Percentiles rank a stretch among this genome's conserved stretches.
Evolutionary conservation across 2,888 invertebrate genomes (phyloP).

Genomic region (Philereme vetulata): DNA sequence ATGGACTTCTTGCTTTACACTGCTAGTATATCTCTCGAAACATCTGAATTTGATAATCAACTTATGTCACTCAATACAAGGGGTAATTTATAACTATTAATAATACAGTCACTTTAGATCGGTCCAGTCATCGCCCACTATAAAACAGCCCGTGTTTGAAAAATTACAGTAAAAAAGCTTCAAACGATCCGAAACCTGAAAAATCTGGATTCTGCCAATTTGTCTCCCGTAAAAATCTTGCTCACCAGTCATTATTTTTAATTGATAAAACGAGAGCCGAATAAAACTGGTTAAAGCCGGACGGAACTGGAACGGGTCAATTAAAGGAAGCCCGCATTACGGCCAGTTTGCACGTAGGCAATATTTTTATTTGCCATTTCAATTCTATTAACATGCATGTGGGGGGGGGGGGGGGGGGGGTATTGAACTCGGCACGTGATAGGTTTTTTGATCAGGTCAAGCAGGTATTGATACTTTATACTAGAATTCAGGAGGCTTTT

Average conservation of each 20-base stretch:
- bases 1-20: conserved; percentile 12
- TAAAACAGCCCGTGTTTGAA: neutral
- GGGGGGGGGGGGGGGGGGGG: too few relatives aligned
- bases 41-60: too few relatives aligned
- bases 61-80: too few relatives aligned
- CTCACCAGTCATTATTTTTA: conserved; percentile 27
- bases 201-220: conserved; percentile 6
- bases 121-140: neutral
- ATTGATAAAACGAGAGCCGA: conserved; percentile 26
- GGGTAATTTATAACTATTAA: too few relatives aligned
- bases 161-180: neutral
- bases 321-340: conserved; percentile 25
- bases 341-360: conserved; percentile 43
- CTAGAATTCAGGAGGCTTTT: too few relatives aligned
- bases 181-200: neutral
- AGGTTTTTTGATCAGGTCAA: conserved; percentile 29
- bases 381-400: conserved; percentile 50
- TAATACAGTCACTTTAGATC: too few relatives aligned
- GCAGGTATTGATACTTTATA: neutral
- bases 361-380: conserved; percentile 51
- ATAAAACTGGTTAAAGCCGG: conserved; percentile 19
- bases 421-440: conserved; percentile 52
- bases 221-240: conserved; percentile 20
- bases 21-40: too few relatives aligned
- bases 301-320: conserved; percentile 22